Evolutionary conservation across 1,140 invertebrate genomes (phyloP).

Genomic region (Aleiodes sp.): DNA sequence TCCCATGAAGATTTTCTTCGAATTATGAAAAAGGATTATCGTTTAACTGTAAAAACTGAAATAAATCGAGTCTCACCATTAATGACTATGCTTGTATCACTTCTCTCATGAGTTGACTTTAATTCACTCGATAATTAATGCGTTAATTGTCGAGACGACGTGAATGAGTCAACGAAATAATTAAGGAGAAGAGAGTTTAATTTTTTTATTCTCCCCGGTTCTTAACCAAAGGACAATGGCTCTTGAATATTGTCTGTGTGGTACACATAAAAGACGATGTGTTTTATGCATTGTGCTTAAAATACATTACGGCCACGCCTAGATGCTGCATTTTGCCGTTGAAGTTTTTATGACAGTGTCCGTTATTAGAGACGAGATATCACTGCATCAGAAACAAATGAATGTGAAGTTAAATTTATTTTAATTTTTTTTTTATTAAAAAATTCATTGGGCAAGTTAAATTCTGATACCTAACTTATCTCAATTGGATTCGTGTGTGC

Average conservation of each 20-base stretch:
- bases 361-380: conserved; percentile 46
- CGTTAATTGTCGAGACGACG: conserved; percentile 16
- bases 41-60: too few species aligned
- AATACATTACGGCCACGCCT: conserved; percentile 27
- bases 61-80: background rate
- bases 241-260: background rate
- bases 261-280: conserved; percentile 5
- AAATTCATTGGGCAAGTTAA: background rate
- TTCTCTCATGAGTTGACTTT: conserved; percentile 3
- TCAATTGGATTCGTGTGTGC: conserved; percentile 26
- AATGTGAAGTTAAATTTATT: too few species aligned
- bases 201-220: background rate
- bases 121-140: conserved; percentile 24
- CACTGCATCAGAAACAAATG: conserved; percentile 19
- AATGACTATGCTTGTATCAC: background rate
- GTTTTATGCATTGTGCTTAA: conserved; percentile 1
- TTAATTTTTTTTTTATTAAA: conserved; percentile 2
- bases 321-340: conserved; percentile 13
- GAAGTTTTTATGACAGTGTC: conserved; percentile 38
- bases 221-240: background rate
- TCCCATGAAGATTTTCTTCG: too few species aligned
- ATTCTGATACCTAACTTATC: background rate
- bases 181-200: background rate
- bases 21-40: too few species aligned
- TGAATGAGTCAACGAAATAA: conserved; percentile 11